Percentiles rank a stretch among this genome's conserved stretches.
phyloP scores from a whole-genome alignment of 2,113 vertebrate genomes.

The Catharus fuscescens region DNA sequence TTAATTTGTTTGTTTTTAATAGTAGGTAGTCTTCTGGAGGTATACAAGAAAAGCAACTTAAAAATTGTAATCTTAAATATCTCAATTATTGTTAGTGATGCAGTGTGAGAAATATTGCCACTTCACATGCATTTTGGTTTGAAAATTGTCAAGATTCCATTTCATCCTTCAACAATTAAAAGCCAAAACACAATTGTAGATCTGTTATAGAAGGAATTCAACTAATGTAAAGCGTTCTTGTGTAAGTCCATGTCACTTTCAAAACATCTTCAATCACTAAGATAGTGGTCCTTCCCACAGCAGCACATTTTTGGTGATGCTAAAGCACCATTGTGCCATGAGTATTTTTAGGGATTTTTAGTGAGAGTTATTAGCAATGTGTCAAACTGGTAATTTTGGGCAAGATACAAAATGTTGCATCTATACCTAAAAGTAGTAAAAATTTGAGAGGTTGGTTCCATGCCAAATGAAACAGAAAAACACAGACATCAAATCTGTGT shows the following conservation, averaged over 20 bases:
- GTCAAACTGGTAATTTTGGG: neutral
- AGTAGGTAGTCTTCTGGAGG: neutral
- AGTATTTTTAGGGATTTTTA: neutral
- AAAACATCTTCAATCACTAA: neutral
- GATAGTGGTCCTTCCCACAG: neutral
- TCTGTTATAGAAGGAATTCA: neutral
- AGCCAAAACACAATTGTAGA: neutral
- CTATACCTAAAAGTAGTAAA: neutral
- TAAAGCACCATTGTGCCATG: neutral
- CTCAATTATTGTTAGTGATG: neutral
- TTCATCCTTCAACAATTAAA: neutral
- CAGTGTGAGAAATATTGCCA: neutral
- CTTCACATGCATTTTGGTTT: neutral
- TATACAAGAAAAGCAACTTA: neutral
- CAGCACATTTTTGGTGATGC: neutral
- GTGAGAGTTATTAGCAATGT: neutral
- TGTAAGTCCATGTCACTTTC: neutral
- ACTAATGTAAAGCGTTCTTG: neutral
- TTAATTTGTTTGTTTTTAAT: neutral
- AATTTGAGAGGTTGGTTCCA: neutral
- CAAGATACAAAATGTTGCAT: neutral
- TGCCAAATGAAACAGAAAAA: neutral
- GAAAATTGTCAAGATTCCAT: neutral
- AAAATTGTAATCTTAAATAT: neutral
- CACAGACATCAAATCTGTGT: neutral